Evolutionary conservation across 2,113 vertebrate species (phyloP).

Genomic region (Trogon melanurus): DNA sequence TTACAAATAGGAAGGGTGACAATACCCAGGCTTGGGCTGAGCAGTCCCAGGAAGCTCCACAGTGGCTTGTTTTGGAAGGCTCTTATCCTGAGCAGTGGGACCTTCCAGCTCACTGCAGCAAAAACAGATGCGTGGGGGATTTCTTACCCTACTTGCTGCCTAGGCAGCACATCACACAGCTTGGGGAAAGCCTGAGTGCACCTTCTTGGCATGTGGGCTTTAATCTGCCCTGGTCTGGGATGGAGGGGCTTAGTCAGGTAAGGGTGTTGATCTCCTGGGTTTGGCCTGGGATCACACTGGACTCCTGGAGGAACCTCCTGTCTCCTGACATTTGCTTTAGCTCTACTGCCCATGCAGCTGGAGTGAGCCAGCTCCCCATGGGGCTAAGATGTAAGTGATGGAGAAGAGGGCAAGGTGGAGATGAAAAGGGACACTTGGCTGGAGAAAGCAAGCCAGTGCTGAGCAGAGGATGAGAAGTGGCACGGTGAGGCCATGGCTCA

Average conservation of each 20-base stretch:
- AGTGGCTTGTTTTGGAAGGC: background rate
- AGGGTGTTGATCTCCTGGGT: background rate
- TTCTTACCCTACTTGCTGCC: background rate
- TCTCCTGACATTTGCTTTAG: background rate
- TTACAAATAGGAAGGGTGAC: background rate
- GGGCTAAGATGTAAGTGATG: background rate
- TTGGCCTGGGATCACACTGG: background rate
- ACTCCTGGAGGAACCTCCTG: background rate
- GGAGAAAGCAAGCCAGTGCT: background rate
- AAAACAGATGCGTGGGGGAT: background rate
- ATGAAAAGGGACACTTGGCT: slow-evolving; percentile 21
- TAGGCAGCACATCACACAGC: background rate
- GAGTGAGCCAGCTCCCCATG: background rate
- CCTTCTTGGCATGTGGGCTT: background rate
- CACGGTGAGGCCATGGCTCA: background rate
- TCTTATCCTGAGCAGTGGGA: background rate
- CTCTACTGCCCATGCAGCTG: background rate
- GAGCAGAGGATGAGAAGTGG: background rate
- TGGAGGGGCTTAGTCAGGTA: background rate
- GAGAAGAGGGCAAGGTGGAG: background rate
- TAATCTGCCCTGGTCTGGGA: fast-evolving
- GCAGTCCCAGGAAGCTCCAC: background rate
- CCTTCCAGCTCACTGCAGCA: background rate
- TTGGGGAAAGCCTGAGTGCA: fast-evolving
- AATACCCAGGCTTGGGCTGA: background rate